Base-by-base conservation (phyloP, 2,797 vertebrate species). In the Sebastes hubbsi region DNA sequence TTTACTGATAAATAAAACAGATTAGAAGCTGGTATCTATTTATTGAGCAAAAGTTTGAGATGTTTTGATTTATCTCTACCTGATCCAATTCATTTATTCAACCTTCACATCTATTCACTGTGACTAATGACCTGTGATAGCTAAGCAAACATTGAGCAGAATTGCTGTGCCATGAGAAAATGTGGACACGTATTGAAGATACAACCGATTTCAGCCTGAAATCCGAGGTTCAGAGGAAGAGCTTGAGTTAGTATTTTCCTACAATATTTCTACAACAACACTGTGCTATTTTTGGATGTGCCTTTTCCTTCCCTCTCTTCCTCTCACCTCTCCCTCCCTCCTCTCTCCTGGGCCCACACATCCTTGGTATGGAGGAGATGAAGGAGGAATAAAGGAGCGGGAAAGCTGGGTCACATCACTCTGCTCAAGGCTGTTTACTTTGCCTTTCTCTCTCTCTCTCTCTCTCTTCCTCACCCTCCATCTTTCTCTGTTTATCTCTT, bases 231-330 rank as follows among this genome's bases (percentile, higher is more conserved):
- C 16, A 66, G 74, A 72, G 36, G 64, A 69, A 63, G 8, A 27
- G 62, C 83, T 75, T 42, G 27, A 77, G 61, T 42, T 38, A 16
- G 81, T 82, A 22, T 84, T 81, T 86, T 69, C 71, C 59, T 24
- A 24, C 24, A 24, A 24, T 24, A 24, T 24, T 24, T 78, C 75
- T 75, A 81, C 79, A 90, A 87, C 86, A 90, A 78, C 86, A 77
- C 81, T 8, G 34, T 22, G 83, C 85, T 91, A 89, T 93, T 91
- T 93, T 90, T 88, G 90, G 91, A 92, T 75, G 75, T 75, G 63
- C 75, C 81, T 84, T 89, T 84, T 89, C 81, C 75, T 78, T 52
- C 67, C 81, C 75, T 80, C 59, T 71, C 75, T 64, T 74, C 73
- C 56, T 74, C 61, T 80, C 74, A 52, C 81, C 73, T 65, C 77